Conservation (phyloP, 1,140 invertebrate species). For the Bradysia coprophila region DNA sequence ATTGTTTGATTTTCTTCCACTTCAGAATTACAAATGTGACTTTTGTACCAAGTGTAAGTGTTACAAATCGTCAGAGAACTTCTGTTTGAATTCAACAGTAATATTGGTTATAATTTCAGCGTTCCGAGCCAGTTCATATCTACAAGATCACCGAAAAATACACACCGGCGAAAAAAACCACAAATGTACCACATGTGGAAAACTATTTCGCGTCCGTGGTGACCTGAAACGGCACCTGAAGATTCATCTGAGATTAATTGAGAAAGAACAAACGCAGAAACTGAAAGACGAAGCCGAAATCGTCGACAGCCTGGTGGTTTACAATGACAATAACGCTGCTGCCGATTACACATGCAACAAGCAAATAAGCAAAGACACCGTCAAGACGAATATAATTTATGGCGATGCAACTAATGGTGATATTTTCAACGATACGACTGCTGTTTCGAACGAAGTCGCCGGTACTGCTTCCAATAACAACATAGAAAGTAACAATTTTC, state of each 20-base stretch:
- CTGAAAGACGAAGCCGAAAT: too few relatives aligned
- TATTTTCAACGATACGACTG: too few relatives aligned
- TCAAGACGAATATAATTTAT: too few relatives aligned
- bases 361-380: too few relatives aligned
- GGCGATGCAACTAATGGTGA: too few relatives aligned
- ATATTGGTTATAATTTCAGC: constrained; percentile 45
- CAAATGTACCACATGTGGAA: constrained; percentile 54
- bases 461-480: too few relatives aligned
- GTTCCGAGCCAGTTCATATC: constrained; percentile 68
- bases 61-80: constrained; percentile 24
- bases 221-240: constrained; percentile 78
- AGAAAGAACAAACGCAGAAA: not conserved
- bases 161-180: constrained; percentile 79
- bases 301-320: too few relatives aligned
- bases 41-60: not conserved
- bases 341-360: too few relatives aligned
- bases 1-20: not conserved
- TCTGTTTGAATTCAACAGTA: constrained; percentile 36
- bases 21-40: not conserved
- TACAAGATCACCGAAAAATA: constrained; percentile 73
- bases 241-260: constrained; percentile 35
- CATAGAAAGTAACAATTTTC: too few relatives aligned
- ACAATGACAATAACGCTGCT: too few relatives aligned
- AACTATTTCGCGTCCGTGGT: constrained; percentile 67
- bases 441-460: too few relatives aligned